Evolutionary conservation across 2,797 vertebrate genomes (phyloP).

Genomic region (Halcyon badia): DNA sequence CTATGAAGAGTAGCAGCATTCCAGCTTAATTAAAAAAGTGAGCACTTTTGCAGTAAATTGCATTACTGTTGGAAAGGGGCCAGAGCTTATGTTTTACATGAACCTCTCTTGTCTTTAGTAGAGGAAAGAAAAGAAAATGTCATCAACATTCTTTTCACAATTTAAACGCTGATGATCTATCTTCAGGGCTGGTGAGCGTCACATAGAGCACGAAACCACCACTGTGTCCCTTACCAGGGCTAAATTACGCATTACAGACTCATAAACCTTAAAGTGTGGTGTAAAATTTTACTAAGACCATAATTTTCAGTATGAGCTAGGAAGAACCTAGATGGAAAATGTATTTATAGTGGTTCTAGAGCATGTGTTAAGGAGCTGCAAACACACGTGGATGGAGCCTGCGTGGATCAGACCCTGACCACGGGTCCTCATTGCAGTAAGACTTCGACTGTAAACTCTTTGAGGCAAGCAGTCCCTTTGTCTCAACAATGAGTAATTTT

Average conservation of each 20-base stretch:
- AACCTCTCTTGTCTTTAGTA: conserved; percentile 47
- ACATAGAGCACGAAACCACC: background rate
- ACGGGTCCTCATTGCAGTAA: background rate
- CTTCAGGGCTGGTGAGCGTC: conserved; percentile 9
- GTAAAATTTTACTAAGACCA: conserved; percentile 27
- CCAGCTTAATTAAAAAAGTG: conserved; percentile 66
- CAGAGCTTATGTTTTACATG: conserved; percentile 66
- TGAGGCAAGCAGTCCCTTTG: background rate
- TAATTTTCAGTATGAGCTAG: background rate
- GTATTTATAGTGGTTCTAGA: conserved; percentile 26
- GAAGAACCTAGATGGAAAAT: conserved; percentile 19
- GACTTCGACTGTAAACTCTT: background rate
- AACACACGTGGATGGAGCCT: background rate
- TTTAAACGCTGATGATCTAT: conserved; percentile 55
- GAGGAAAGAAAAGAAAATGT: conserved; percentile 66
- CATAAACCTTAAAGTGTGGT: background rate
- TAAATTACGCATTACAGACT: background rate
- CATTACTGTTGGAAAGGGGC: conserved; percentile 40
- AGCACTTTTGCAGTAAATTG: conserved; percentile 62
- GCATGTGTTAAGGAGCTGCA: background rate
- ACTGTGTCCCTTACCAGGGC: background rate
- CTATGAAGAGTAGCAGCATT: conserved; percentile 47
- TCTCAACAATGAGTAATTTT: background rate
- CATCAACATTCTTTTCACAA: conserved; percentile 62
- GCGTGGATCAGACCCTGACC: background rate